Conservation (phyloP, 2,797 vertebrate genomes). For the Thaleichthys pacificus region DNA sequence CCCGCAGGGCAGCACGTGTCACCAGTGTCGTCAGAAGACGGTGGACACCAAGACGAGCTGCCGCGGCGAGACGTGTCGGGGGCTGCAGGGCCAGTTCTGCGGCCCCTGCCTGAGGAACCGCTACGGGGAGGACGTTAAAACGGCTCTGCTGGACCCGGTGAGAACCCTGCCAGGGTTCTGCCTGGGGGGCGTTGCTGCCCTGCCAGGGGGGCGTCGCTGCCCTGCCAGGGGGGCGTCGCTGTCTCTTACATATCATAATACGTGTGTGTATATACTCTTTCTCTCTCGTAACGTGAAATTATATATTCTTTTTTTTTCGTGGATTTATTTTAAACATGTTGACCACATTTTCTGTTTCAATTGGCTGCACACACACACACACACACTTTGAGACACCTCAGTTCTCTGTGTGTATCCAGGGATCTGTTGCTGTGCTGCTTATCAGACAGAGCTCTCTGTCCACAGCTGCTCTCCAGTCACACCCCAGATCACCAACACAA, state of each 20-base stretch:
- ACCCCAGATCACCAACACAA: no score
- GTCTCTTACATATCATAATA: no score
- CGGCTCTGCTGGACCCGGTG: slow-evolving; percentile 75
- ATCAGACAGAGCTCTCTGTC: not conserved
- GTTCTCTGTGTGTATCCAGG: no score
- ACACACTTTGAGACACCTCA: not conserved
- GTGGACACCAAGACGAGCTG: slow-evolving; percentile 78
- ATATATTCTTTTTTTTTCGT: not conserved
- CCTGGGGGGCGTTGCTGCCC: not conserved
- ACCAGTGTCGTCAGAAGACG: slow-evolving; percentile 82
- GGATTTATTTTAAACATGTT: not conserved
- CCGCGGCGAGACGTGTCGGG: slow-evolving; percentile 69
- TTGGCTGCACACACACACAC: not conserved
- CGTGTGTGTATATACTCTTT: no score
- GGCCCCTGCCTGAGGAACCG: slow-evolving; percentile 80
- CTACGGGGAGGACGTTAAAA: slow-evolving; percentile 77
- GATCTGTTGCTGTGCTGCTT: not conserved
- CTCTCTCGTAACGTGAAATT: not conserved
- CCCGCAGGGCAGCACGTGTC: slow-evolving; percentile 76
- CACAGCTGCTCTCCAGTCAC: no score
- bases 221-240: no score
- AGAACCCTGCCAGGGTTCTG: slow-evolving; percentile 16
- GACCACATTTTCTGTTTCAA: no score
- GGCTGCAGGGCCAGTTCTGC: slow-evolving; percentile 79
- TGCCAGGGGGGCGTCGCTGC: no score